Evolutionary conservation across 1,140 invertebrate species (phyloP).

Genomic region (Eurosta solidaginis): DNA sequence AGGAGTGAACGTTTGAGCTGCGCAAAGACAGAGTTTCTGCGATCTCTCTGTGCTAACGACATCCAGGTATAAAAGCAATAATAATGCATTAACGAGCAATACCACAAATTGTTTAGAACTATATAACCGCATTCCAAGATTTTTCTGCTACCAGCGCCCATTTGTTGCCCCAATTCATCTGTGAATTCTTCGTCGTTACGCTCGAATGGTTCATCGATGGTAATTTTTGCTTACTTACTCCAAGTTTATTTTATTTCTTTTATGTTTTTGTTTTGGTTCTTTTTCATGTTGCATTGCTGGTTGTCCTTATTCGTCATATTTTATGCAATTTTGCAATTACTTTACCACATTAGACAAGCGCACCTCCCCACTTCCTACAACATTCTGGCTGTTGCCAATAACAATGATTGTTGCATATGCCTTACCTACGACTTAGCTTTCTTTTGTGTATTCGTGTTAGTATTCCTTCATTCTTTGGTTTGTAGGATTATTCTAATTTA

Average conservation of each 20-base stretch:
- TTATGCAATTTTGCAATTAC: conserved; percentile 6
- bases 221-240: background rate
- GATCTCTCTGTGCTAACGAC: no score
- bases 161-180: background rate
- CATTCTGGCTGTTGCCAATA: no score
- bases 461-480: background rate
- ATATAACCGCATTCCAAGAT: background rate
- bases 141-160: background rate
- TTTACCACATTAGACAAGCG: background rate
- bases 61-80: no score
- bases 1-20: no score
- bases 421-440: background rate
- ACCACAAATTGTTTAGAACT: background rate
- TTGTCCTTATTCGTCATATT: background rate
- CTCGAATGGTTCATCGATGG: conserved; percentile 10
- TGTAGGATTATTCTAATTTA: conserved; percentile 8
- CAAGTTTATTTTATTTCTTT: conserved; percentile 7
- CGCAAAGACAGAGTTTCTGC: no score
- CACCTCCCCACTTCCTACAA: no score
- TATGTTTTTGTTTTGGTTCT: background rate
- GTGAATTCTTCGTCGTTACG: conserved; percentile 7
- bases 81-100: conserved; percentile 2
- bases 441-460: no score
- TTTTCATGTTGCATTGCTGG: background rate
- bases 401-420: background rate